Conservation (phyloP, 2,113 vertebrate species). For the Axis porcinus region DNA sequence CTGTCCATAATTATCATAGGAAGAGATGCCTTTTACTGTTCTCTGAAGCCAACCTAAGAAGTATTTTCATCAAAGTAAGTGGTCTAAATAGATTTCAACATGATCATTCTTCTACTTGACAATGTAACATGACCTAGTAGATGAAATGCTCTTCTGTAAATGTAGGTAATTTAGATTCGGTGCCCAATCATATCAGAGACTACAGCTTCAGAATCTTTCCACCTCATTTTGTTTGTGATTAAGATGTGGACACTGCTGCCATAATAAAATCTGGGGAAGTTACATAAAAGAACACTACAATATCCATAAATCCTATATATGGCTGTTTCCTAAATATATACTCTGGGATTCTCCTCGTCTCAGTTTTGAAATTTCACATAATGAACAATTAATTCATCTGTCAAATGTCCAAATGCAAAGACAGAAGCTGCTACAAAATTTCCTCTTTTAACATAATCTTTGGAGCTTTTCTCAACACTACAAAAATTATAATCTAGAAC, state of each 20-base stretch:
- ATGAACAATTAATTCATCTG: conserved; percentile 32
- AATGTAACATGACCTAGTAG: neutral
- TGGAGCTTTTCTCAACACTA: neutral
- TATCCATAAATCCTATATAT: conserved; percentile 30
- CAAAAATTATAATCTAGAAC: conserved; percentile 28
- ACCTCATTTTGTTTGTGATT: conserved; percentile 24
- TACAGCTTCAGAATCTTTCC: conserved; percentile 10
- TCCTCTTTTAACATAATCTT: conserved; percentile 15
- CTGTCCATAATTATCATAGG: neutral
- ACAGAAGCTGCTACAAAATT: conserved; percentile 21
- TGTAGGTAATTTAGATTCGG: conserved; percentile 21
- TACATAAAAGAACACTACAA: conserved; percentile 6
- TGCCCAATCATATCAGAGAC: neutral
- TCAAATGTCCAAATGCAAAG: conserved; percentile 29
- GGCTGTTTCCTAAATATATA: conserved; percentile 9
- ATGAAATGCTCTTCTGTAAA: conserved; percentile 4
- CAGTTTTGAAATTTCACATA: conserved; percentile 31
- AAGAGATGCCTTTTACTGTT: neutral
- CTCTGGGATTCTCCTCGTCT: conserved; percentile 12
- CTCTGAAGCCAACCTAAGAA: conserved; percentile 19
- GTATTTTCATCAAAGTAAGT: conserved; percentile 29
- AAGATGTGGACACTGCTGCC: neutral
- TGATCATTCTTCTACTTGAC: neutral
- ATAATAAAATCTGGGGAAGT: neutral
- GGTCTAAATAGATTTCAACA: conserved; percentile 36